Evolutionary conservation across 2,888 invertebrate species (phyloP).

Genomic region (Anaspis maculata): DNA sequence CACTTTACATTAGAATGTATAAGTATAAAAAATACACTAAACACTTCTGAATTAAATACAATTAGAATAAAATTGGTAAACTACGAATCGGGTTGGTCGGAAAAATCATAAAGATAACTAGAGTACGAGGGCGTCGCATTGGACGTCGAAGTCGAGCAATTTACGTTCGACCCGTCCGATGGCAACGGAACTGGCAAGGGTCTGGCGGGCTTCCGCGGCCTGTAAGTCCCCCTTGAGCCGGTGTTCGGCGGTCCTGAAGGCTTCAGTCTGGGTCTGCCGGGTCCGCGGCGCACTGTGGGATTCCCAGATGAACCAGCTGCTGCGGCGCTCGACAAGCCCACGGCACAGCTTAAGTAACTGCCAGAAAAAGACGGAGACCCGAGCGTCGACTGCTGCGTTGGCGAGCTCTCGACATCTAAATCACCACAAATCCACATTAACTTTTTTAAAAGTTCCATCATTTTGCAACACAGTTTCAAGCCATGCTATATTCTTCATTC

Average conservation of each 20-base stretch:
- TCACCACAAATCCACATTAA: too few species aligned
- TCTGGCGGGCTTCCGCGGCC: slow-evolving; percentile 49
- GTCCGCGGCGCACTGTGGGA: slow-evolving; percentile 50
- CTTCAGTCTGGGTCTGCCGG: slow-evolving; percentile 59
- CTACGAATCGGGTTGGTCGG: slow-evolving; percentile 28
- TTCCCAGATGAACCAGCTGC: slow-evolving; percentile 19
- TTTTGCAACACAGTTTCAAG: too few species aligned
- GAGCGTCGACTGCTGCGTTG: slow-evolving; percentile 10
- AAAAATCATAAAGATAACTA: slow-evolving; percentile 35
- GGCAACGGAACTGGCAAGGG: slow-evolving; percentile 41
- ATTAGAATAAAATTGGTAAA: background rate
- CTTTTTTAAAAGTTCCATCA: too few species aligned
- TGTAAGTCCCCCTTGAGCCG: slow-evolving; percentile 51
- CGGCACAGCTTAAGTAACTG: slow-evolving; percentile 17
- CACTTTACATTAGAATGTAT: too few species aligned
- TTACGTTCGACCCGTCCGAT: slow-evolving; percentile 31
- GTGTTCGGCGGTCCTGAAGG: slow-evolving; percentile 58
- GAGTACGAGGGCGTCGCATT: slow-evolving; percentile 26
- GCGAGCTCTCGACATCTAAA: slow-evolving; percentile 2
- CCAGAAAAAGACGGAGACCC: slow-evolving; percentile 18
- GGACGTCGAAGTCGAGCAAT: slow-evolving; percentile 16
- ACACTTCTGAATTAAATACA: background rate
- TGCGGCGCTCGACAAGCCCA: slow-evolving; percentile 4
- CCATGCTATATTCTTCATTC: too few species aligned
- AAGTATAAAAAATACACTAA: too few species aligned